These are phyloP conservation scores for Cromileptes altivelis DNA, from an alignment of 2,113 vertebrate species.

Conservation along the genomic window DNA sequence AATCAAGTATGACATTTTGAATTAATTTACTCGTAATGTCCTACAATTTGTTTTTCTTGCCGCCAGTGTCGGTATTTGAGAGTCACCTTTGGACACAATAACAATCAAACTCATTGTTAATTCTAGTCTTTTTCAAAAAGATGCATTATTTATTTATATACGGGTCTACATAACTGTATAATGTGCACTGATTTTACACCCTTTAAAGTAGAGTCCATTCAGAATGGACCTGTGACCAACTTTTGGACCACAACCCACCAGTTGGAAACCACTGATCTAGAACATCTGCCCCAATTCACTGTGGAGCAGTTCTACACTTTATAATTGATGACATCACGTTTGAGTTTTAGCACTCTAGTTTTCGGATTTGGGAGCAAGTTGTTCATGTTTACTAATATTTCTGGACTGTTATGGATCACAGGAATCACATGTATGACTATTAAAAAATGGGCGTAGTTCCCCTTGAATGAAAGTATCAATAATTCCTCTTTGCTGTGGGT, in stretches of 20 bases:
- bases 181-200: neutral
- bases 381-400: too few relatives aligned
- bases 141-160: neutral
- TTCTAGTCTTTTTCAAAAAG: neutral
- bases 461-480: neutral
- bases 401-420: too few relatives aligned
- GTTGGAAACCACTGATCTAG: too few relatives aligned
- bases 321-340: too few relatives aligned
- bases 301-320: too few relatives aligned
- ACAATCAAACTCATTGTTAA: neutral
- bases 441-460: too few relatives aligned
- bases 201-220: neutral
- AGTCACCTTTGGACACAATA: neutral
- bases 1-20: neutral
- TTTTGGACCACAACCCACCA: too few relatives aligned
- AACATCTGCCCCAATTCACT: too few relatives aligned
- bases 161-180: neutral
- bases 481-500: neutral
- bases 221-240: too few relatives aligned
- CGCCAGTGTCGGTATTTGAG: neutral
- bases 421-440: too few relatives aligned
- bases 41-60: neutral
- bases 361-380: too few relatives aligned
- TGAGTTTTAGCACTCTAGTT: too few relatives aligned
- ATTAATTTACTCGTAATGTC: neutral